These are phyloP conservation scores for Monopterus albus DNA, from an alignment of 2,113 vertebrate species.

Conservation along the genomic window DNA sequence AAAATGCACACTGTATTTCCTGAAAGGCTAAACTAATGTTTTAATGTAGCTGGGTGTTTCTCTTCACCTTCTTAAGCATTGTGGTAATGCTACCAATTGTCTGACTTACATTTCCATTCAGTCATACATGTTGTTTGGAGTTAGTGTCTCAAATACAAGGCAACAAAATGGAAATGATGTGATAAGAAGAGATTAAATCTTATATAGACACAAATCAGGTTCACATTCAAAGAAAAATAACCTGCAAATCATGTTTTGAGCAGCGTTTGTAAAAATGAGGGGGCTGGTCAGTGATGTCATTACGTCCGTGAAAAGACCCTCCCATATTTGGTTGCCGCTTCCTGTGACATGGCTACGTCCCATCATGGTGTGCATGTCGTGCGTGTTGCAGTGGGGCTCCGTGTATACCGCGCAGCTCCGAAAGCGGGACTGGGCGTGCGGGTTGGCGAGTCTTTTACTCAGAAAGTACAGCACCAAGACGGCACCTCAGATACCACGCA, in stretches of 20 bases:
- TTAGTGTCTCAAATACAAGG: no score
- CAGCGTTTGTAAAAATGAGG: constrained; percentile 32
- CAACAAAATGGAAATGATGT: not conserved
- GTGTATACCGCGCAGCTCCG: constrained; percentile 41
- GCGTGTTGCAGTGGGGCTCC: constrained; percentile 40
- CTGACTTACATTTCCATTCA: no score
- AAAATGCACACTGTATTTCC: no score
- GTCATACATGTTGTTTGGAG: no score
- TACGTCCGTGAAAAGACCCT: not conserved
- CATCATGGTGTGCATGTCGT: constrained; percentile 60
- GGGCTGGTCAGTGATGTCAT: constrained; percentile 44
- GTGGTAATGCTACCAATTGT: no score
- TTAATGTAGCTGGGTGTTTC: no score
- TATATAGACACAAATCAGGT: constrained; percentile 21
- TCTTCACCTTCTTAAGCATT: no score
- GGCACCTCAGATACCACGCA: constrained; percentile 80
- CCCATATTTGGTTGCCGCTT: constrained; percentile 68
- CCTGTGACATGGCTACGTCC: constrained; percentile 18
- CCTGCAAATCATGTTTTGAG: no score
- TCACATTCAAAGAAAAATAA: no score
- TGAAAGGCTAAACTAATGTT: no score
- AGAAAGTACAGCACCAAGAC: constrained; percentile 76
- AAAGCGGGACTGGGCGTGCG: constrained; percentile 11
- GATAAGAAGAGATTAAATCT: not conserved
- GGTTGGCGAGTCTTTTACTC: constrained; percentile 17